phyloP scores from a whole-genome alignment of 2,797 vertebrate species.

The Pampus argenteus region DNA sequence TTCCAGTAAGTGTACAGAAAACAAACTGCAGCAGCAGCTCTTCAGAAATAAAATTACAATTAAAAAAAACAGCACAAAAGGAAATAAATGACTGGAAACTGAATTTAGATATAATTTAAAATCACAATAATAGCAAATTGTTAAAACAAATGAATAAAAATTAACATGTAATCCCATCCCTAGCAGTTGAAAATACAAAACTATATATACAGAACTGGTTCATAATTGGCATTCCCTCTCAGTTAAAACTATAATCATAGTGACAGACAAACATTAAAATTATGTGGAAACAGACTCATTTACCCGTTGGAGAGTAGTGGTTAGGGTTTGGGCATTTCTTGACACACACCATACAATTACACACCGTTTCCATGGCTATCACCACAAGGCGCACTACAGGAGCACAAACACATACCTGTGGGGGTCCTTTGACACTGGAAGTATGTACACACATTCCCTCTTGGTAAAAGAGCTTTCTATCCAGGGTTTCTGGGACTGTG shows the following conservation, averaged over 20 bases:
- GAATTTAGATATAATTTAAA: background rate
- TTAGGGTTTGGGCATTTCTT: slow-evolving; percentile 69
- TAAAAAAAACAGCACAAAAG: background rate
- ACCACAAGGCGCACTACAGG: slow-evolving; percentile 50
- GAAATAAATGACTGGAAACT: background rate
- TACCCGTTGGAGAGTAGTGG: slow-evolving; percentile 66
- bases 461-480: slow-evolving; percentile 99
- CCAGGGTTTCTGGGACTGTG: slow-evolving; percentile 99
- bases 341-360: slow-evolving; percentile 71
- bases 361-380: slow-evolving; percentile 64
- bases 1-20: slow-evolving; percentile 44
- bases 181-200: background rate
- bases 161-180: too few relatives aligned
- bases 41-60: background rate
- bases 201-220: slow-evolving; percentile 39
- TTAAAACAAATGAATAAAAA: too few relatives aligned
- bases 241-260: slow-evolving; percentile 66
- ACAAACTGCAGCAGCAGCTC: slow-evolving; percentile 7
- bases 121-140: too few relatives aligned
- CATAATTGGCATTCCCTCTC: slow-evolving; percentile 40
- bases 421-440: slow-evolving; percentile 98
- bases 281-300: slow-evolving; percentile 70
- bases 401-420: slow-evolving; percentile 91
- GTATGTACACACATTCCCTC: slow-evolving; percentile 99
- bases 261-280: slow-evolving; percentile 73